Evolutionary conservation across 2,113 vertebrate genomes (phyloP).

Genomic region (Tursiops truncatus): DNA sequence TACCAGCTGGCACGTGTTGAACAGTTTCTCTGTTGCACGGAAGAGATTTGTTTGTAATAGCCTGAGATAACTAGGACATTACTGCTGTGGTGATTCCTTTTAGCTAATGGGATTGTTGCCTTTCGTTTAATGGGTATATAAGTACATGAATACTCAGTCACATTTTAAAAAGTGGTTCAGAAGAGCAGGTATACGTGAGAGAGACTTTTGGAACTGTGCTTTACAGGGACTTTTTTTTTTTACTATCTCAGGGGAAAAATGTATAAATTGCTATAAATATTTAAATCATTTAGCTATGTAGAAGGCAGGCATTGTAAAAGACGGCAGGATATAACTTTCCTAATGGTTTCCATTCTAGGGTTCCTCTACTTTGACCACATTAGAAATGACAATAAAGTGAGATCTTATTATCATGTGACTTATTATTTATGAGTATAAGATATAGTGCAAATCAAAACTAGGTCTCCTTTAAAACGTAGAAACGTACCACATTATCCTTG

Average conservation of each 20-base stretch:
- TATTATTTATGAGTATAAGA: not conserved
- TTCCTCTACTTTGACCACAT: not conserved
- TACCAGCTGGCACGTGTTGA: not conserved
- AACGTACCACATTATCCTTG: not conserved
- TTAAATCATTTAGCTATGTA: not conserved
- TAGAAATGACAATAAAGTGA: not conserved
- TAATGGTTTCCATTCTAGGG: not conserved
- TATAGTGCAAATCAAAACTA: not conserved
- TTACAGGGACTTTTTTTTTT: not conserved
- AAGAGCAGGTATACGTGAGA: not conserved
- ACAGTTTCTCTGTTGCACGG: not conserved
- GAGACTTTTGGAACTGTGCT: not conserved
- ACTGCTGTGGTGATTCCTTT: not conserved
- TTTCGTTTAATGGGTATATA: constrained; percentile 40
- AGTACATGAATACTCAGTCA: not conserved
- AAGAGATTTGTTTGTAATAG: constrained; percentile 27
- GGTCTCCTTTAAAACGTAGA: not conserved
- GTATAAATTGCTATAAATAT: not conserved
- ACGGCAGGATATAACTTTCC: not conserved
- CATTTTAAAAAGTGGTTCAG: not conserved
- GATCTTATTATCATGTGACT: not conserved
- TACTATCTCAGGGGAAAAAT: not conserved
- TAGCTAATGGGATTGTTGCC: not conserved
- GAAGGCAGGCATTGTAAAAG: not conserved
- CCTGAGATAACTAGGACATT: not conserved